Evolutionary conservation across 2,113 vertebrate genomes (phyloP), one percentile per base, ranked within the genome.

Genomic region (Canis aureus): DNA sequence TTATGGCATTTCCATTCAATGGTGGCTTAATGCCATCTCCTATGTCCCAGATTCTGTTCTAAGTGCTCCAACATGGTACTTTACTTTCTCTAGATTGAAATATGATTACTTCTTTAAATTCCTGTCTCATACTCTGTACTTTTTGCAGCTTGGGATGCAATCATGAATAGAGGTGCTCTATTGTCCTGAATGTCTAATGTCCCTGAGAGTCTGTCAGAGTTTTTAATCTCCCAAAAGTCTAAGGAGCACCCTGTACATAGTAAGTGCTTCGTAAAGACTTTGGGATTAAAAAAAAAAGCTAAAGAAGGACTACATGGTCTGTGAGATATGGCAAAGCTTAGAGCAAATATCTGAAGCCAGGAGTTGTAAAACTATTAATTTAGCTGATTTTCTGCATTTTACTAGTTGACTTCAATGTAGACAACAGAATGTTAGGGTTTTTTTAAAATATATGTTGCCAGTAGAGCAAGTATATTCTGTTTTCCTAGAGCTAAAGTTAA

Each of bases 291-390:
- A 32, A 78, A 38, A 69, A 69, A 11, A 76, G 43, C 43, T 22
- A 1, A n/a, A 35, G 35, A 74, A 74, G 2, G 2, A 81, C 6
- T 73, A 23, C 29, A 82, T 73, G 64, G 8, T 73, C n/a, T 85
- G 25, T 87, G 55, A 78, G 29, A 71, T 23, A 57, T 8, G 8
- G 16, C 6, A 92, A 66, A 73, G 11, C 3, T 32, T 49, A 85
- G 11, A 94, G 2, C 0, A 49, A 55, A 20, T 81, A 90, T 43
- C 22, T 49, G 53, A 95, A 95, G 15, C 38, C 9, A 53, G 17
- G 15, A 91, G 6, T 67, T 91, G 9, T 38, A 95, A 93, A 74
- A 94, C 53, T 91, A 89, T 94, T 38, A 74, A 74, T 43, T 55
- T 5, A 35, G 11, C 8, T 91, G 29, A 8, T 78, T 97, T 92